Evolutionary conservation across 2,888 invertebrate species (phyloP).

Genomic region (Acanthosepion lycidas): DNA sequence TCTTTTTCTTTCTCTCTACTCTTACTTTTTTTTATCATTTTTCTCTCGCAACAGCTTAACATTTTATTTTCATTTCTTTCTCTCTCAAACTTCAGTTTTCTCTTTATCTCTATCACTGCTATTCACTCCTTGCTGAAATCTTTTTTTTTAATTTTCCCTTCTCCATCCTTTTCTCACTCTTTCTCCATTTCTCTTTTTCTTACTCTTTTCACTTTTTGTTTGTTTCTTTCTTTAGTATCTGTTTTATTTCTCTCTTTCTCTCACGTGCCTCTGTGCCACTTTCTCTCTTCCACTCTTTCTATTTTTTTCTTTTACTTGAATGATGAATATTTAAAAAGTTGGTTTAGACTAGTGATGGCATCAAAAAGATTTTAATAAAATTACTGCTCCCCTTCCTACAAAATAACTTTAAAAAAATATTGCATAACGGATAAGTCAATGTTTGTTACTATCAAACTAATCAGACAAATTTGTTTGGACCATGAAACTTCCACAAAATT

Average conservation of each 20-base stretch:
- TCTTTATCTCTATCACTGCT: too few relatives aligned
- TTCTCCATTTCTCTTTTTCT: neutral
- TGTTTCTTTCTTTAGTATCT: neutral
- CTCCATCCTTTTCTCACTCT: too few relatives aligned
- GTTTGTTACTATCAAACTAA: neutral
- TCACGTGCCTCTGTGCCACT: neutral
- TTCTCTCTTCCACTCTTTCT: neutral
- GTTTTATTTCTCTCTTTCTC: neutral
- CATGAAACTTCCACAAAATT: neutral
- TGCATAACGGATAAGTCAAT: neutral
- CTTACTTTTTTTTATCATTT: neutral
- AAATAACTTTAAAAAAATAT: neutral
- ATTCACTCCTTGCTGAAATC: too few relatives aligned
- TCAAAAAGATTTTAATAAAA: neutral
- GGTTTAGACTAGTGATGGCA: conserved; percentile 7
- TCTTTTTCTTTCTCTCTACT: too few relatives aligned
- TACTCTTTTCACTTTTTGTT: neutral
- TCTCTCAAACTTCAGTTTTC: too few relatives aligned
- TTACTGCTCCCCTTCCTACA: neutral
- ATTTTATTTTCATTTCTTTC: neutral
- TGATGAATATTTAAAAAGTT: conserved; percentile 1
- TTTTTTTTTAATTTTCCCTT: too few relatives aligned
- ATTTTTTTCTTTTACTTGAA: neutral
- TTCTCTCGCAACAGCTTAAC: too few relatives aligned
- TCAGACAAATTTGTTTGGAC: neutral